Conservation (phyloP, 2,797 vertebrate genomes). For the Clamator glandarius region DNA sequence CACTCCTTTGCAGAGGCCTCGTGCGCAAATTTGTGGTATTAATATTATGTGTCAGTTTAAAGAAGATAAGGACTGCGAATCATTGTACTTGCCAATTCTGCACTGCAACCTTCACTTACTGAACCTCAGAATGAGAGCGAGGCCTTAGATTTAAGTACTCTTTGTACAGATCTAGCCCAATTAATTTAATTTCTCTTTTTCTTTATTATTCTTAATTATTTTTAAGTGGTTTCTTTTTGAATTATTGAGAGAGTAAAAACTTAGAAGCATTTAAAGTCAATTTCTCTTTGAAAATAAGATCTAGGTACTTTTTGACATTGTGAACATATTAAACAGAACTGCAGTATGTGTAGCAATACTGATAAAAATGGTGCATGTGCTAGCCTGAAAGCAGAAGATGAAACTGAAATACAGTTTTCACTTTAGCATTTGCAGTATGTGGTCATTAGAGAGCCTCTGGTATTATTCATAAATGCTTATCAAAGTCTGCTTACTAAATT, state of each 20-base stretch:
- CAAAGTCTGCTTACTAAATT: not conserved
- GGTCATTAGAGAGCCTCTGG: not conserved
- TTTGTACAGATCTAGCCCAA: not conserved
- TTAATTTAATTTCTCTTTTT: not conserved
- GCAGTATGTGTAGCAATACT: not conserved
- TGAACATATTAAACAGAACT: not conserved
- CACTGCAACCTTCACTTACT: not conserved
- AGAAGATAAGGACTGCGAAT: slow-evolving; percentile 1
- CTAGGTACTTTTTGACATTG: not conserved
- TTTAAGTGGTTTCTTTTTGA: not conserved
- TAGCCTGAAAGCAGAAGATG: not conserved
- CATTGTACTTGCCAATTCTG: not conserved
- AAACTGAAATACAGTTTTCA: not conserved
- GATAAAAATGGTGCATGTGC: not conserved
- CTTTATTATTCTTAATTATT: not conserved
- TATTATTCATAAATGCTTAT: not conserved
- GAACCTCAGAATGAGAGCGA: not conserved
- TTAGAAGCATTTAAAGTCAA: not conserved
- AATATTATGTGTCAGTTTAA: slow-evolving; percentile 21
- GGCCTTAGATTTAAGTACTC: not conserved
- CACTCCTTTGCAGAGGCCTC: slow-evolving; percentile 2
- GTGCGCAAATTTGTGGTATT: not conserved
- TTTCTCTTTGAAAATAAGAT: not conserved
- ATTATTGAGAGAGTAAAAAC: not conserved
- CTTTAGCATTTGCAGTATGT: not conserved